Evolutionary conservation across 2,797 vertebrate species (phyloP).

Genomic region (Chaenodraco wilsoni): DNA sequence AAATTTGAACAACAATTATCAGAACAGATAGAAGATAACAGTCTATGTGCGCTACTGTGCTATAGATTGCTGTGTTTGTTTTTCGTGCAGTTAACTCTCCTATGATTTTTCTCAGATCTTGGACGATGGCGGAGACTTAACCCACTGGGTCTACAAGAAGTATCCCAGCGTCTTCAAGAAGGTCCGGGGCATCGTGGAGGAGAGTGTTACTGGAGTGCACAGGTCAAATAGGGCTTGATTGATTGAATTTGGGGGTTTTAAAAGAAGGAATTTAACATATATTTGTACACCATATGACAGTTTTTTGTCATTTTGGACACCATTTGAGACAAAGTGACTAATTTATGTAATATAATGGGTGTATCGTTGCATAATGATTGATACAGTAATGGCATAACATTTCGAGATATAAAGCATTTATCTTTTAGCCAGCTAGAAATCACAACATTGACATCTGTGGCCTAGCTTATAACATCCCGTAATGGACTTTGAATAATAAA

Average conservation of each 20-base stretch:
- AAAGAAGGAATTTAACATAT: not conserved
- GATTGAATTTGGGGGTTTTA: not conserved
- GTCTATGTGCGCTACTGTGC: not conserved
- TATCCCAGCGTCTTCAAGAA: constrained; percentile 98
- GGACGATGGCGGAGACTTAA: constrained; percentile 97
- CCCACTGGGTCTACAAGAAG: constrained; percentile 99
- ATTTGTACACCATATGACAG: not conserved
- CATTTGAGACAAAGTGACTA: not conserved
- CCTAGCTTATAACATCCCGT: not conserved
- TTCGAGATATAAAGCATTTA: not conserved
- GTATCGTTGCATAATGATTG: too few relatives aligned
- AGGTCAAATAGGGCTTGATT: constrained; percentile 80
- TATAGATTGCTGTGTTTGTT: not conserved
- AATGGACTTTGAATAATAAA: constrained; percentile 5
- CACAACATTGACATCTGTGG: not conserved
- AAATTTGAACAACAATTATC: not conserved
- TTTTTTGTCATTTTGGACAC: not conserved
- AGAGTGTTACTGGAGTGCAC: constrained; percentile 98
- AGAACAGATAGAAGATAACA: not conserved
- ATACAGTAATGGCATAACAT: too few relatives aligned
- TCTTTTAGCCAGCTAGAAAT: constrained; percentile 3
- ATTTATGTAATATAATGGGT: not conserved
- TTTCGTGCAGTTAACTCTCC: not conserved
- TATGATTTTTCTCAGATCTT: constrained; percentile 86
- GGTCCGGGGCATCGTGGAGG: constrained; percentile 96